Evolutionary conservation across 2,888 invertebrate species (phyloP), one percentile per base, ranked within the genome.

Genomic region (Chydorus sphaericus): DNA sequence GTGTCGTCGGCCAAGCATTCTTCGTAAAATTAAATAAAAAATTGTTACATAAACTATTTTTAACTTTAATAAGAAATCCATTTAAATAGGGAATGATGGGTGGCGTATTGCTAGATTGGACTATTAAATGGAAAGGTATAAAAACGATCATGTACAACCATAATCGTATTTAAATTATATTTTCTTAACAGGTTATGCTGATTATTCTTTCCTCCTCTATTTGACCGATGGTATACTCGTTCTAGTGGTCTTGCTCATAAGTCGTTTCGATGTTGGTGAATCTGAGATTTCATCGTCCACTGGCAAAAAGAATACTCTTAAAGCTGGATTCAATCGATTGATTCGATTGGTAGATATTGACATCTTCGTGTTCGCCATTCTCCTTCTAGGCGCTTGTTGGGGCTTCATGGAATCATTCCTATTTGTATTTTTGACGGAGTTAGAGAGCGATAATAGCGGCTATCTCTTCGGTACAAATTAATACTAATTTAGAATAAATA

Each of bases 401-500:
- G 90, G 90, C 30, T 88, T 88, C 69, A 85, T 90, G 56, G 90
- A 91, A 69, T 86, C 85, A 54, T 91, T 86, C 68, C 72, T 91
- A 31, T 91, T 89, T 69, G 77, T 89, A 66, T 90, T 86, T 69
- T 74, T 90, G 60, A 83, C 83, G 70, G 87, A 88, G 69, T 73
- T 89, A 60, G 83, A 86, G 18, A 86, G 87, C 53, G 85, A 87
- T 0, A 87, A n/a, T n/a, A n/a, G n/a, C n/a, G n/a, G 84, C 69
- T 85, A 84, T 68, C 73, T 88, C 59, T 71, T 89, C 53, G 88
- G 87, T 81, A 70, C 73, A 75, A 30, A 3, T 10, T 11, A 26
- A 7, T 54, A 1, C 16, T 36, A n/a, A 3, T 51, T 11, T 28
- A 3, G n/a, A 11, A 5, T 4, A 14, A n/a, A n/a, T n/a, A n/a